phyloP scores from a whole-genome alignment of 2,113 vertebrate species.

The Pantherophis guttatus region DNA sequence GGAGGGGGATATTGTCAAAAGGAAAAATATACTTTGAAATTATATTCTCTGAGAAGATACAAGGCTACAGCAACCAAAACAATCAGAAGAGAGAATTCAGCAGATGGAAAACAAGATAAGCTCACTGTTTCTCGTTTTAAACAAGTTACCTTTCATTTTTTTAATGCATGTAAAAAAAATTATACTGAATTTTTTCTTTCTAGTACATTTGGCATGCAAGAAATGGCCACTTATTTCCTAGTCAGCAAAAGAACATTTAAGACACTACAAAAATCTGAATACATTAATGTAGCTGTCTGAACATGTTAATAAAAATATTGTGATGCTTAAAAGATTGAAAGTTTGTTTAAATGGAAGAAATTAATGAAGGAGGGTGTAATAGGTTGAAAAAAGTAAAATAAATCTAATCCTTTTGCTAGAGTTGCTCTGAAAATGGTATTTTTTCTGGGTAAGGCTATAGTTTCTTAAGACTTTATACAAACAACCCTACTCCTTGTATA shows the following conservation, averaged over 20 bases:
- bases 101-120: constrained; percentile 18
- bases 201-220: neutral
- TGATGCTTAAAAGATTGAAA: neutral
- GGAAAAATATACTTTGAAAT: constrained; percentile 17
- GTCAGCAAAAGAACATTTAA: neutral
- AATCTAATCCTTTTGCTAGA: neutral
- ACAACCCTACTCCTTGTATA: neutral
- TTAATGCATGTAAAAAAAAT: constrained; percentile 25
- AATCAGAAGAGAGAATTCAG: constrained; percentile 1
- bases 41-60: neutral
- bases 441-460: neutral
- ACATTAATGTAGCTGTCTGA: neutral
- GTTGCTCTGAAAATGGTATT: neutral
- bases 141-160: constrained; percentile 12
- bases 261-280: neutral
- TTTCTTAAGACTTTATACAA: neutral
- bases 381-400: constrained; percentile 13
- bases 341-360: neutral
- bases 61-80: neutral
- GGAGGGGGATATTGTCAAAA: neutral
- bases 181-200: neutral
- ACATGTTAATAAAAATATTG: neutral
- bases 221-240: constrained; percentile 4
- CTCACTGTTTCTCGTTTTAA: neutral
- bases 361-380: neutral